Evolutionary conservation across 2,113 vertebrate species (phyloP).

Genomic region (Plestiodon gilberti): DNA sequence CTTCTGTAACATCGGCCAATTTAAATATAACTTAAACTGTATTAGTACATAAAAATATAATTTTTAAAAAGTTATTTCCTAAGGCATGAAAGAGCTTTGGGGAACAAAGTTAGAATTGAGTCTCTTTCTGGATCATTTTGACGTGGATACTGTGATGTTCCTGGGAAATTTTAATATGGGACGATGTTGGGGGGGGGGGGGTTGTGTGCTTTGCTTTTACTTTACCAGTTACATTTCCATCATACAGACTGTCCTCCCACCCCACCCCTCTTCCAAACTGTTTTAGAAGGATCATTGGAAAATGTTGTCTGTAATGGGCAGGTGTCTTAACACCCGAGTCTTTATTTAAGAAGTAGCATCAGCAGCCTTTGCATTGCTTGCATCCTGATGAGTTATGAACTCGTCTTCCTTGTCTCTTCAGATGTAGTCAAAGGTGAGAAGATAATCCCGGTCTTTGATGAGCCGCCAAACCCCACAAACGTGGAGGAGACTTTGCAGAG

Average conservation of each 20-base stretch:
- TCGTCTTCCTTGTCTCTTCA: slow-evolving; percentile 58
- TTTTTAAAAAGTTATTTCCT: background rate
- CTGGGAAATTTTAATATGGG: background rate
- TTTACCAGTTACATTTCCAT: background rate
- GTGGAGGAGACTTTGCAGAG: slow-evolving; percentile 93
- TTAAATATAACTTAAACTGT: no score
- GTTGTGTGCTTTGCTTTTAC: background rate
- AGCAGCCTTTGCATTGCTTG: background rate
- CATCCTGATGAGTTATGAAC: no score
- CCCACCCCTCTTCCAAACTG: background rate
- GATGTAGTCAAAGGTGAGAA: slow-evolving; percentile 97
- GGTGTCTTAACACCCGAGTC: background rate
- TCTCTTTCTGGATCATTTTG: background rate
- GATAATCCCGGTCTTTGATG: slow-evolving; percentile 92
- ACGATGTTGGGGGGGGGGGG: no score
- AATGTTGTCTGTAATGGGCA: background rate
- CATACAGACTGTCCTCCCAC: background rate
- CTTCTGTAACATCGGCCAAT: no score
- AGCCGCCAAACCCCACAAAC: slow-evolving; percentile 97
- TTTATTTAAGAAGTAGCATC: background rate
- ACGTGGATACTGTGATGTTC: background rate
- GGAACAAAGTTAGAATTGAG: background rate
- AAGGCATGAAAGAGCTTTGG: background rate
- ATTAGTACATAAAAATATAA: no score
- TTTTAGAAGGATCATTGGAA: background rate